Evolutionary conservation across 2,888 invertebrate species (phyloP).

Genomic region (Aphidius colemani): DNA sequence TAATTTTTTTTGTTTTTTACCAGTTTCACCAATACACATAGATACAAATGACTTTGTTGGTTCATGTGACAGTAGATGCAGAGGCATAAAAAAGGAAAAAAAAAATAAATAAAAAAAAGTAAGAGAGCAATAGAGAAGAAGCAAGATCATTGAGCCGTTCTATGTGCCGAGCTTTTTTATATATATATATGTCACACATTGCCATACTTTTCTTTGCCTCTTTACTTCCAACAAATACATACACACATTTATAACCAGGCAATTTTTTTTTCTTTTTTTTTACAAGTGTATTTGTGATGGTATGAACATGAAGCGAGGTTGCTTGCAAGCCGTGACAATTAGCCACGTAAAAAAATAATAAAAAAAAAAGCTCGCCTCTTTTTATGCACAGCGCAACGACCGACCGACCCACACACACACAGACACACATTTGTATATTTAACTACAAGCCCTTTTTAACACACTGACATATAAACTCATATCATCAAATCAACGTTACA

Average conservation of each 20-base stretch:
- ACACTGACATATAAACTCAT: conserved; percentile 5
- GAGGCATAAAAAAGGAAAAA: conserved; percentile 20
- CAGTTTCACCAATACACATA: conserved; percentile 11
- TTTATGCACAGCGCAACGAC: conserved; percentile 28
- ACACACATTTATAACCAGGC: too few relatives aligned
- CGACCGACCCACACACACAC: conserved; percentile 8
- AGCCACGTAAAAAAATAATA: conserved; percentile 20
- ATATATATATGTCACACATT: neutral
- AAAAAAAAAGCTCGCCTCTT: conserved; percentile 11
- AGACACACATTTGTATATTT: conserved; percentile 2
- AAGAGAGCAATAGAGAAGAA: neutral
- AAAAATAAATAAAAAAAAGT: conserved; percentile 12
- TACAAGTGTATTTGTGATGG: too few relatives aligned
- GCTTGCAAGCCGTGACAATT: conserved; percentile 27
- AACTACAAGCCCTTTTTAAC: neutral
- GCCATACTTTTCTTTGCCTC: too few relatives aligned
- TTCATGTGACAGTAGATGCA: conserved; percentile 17
- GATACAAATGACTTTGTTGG: conserved; percentile 1
- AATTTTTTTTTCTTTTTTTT: too few relatives aligned
- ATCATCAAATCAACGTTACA: neutral
- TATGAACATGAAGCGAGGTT: neutral
- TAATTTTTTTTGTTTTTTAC: conserved; percentile 10
- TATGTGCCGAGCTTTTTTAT: conserved; percentile 18
- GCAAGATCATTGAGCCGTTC: conserved; percentile 26
- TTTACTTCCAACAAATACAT: too few relatives aligned